Conservation (phyloP, 2,888 invertebrate species). For the Boloria selene region DNA sequence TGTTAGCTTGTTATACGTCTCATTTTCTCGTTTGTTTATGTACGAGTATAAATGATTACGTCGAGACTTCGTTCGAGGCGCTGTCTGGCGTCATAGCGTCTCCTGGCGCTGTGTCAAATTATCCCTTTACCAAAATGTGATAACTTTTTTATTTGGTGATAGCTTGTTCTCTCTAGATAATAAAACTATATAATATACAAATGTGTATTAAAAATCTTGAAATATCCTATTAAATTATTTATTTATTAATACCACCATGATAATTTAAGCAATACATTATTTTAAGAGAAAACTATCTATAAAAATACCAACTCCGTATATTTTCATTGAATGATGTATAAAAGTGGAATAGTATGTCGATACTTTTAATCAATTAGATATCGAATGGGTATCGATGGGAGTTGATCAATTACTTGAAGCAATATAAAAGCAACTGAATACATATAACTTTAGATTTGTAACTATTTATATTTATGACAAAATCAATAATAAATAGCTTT, state of each 20-base stretch:
- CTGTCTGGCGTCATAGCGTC: conserved; percentile 33
- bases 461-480: neutral
- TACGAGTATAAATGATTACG: neutral
- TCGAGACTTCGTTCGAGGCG: conserved; percentile 34
- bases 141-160: too few species aligned
- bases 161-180: too few species aligned
- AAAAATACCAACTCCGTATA: conserved; percentile 1
- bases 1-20: conserved; percentile 16
- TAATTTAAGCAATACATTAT: neutral
- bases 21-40: too few species aligned
- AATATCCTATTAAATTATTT: too few species aligned
- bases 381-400: conserved; percentile 7
- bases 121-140: neutral
- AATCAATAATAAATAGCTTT: neutral
- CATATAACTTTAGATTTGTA: neutral
- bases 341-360: conserved; percentile 27
- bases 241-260: too few species aligned
- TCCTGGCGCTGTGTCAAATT: conserved; percentile 38
- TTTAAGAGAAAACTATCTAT: neutral
- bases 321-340: neutral
- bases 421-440: neutral
- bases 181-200: too few species aligned
- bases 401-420: conserved; percentile 17
- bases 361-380: conserved; percentile 24
- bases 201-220: too few species aligned